Conservation (phyloP, 2,797 vertebrate genomes). For the Peromyscus melanophrys region DNA sequence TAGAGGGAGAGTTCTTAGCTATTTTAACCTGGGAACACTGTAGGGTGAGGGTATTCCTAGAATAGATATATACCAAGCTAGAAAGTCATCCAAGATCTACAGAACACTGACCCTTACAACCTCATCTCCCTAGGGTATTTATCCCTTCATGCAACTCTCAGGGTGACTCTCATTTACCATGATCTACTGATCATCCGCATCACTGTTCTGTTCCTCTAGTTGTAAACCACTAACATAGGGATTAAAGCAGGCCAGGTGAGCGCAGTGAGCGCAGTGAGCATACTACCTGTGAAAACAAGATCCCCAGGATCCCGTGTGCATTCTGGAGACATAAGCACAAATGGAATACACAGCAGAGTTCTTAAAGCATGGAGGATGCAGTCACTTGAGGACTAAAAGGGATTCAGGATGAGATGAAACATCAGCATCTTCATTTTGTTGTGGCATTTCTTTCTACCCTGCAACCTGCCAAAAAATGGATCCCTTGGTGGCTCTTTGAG, state of each 20-base stretch:
- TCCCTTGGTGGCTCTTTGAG: not conserved
- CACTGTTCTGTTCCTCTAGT: not conserved
- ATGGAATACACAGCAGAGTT: not conserved
- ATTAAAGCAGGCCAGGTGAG: not conserved
- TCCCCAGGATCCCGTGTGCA: not conserved
- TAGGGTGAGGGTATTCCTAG: not conserved
- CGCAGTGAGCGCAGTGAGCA: too few relatives aligned
- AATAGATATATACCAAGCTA: accelerated
- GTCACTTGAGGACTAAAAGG: accelerated
- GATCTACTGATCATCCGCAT: not conserved
- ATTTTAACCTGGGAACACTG: not conserved
- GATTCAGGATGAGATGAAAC: not conserved
- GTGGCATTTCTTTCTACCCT: not conserved
- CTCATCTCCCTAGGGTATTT: not conserved
- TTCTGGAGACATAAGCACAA: not conserved
- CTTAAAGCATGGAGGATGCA: not conserved
- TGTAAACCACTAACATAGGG: not conserved
- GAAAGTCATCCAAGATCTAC: not conserved
- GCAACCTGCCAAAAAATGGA: not conserved
- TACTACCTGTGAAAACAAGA: not conserved
- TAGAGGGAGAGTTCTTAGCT: not conserved
- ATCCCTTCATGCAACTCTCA: not conserved
- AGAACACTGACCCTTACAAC: not conserved
- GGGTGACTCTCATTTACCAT: not conserved
- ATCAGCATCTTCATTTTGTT: not conserved